These are phyloP conservation scores for Cephalopholis sonnerati DNA, from an alignment of 2,113 vertebrate species.

Conservation along the genomic window DNA sequence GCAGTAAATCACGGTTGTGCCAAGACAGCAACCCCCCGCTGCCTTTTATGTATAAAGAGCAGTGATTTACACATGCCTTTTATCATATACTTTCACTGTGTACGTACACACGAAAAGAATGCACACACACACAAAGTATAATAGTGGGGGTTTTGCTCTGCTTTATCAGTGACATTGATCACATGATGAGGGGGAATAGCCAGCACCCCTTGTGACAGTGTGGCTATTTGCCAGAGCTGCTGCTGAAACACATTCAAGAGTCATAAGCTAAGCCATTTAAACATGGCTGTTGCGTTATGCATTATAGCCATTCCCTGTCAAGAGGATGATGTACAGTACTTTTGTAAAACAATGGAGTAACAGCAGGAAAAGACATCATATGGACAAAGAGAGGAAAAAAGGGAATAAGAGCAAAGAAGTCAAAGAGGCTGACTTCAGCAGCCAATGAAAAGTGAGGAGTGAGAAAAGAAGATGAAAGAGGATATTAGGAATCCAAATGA, in stretches of 20 bases:
- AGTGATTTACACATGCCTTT: slow-evolving; percentile 45
- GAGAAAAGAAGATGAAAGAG: slow-evolving; percentile 36
- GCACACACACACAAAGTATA: background rate
- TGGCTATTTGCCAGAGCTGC: slow-evolving; percentile 54
- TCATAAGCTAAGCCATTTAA: slow-evolving; percentile 53
- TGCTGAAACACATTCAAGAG: slow-evolving; percentile 51
- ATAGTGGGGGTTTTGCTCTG: slow-evolving; percentile 22
- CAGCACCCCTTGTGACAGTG: slow-evolving; percentile 35
- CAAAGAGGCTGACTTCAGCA: slow-evolving; percentile 21
- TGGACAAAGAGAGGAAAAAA: background rate
- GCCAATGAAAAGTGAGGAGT: slow-evolving; percentile 28
- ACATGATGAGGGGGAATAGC: slow-evolving; percentile 33
- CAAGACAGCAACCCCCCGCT: slow-evolving; percentile 32
- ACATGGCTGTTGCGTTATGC: slow-evolving; percentile 44
- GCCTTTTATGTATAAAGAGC: slow-evolving; percentile 51
- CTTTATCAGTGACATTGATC: slow-evolving; percentile 53
- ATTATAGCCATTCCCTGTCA: slow-evolving; percentile 58
- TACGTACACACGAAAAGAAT: slow-evolving; percentile 9
- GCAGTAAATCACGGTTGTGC: slow-evolving; percentile 32
- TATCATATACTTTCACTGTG: slow-evolving; percentile 43
- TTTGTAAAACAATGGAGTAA: slow-evolving; percentile 51
- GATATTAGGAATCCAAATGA: slow-evolving; percentile 65
- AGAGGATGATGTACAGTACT: slow-evolving; percentile 55
- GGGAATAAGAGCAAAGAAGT: background rate
- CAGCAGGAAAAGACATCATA: slow-evolving; percentile 55